Base-by-base conservation (phyloP, 2,113 vertebrate species). In the Neotragus moschatus region DNA sequence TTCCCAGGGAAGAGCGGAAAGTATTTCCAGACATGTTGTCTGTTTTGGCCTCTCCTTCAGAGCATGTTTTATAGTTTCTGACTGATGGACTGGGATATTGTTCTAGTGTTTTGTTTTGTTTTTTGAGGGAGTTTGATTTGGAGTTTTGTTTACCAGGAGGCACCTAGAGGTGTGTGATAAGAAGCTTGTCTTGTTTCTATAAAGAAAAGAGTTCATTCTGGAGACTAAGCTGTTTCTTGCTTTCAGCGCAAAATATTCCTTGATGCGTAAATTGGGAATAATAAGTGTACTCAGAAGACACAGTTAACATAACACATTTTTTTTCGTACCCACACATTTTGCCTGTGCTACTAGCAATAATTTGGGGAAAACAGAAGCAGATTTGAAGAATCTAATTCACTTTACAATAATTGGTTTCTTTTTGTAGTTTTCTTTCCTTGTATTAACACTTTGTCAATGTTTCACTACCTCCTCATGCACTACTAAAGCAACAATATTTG, bases 391-490 rank as follows among this genome's bases (percentile, higher is more conserved):
- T 89, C 90, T 36, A 94, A 94, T 93, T 96, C 70, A 70, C 30
- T 97, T 80, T 88, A 49, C n/a, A 88, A 23, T 91, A 97, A 97
- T 97, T 97, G 96, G 92, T 85, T 96, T 96, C 66, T 28, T 81
- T 96, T 91, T 88, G 66, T 94, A 70, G 45, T n/a, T 81, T 96
- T 85, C 53, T 84, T 96, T 84, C 25, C 49, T 25, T 51, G 17
- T n/a, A 56, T 90, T 96, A 90, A 58, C 53, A 90, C 90, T 92
- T 92, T 85, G 92, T 92, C 88, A 90, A 0, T 15, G 11, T 95
- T 96, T 96, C 45, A 19, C 36, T 91, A 36, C 36, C 55, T 94
- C 80, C 93, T 82, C 84, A 43, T 85, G 12, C 1, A 56, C 73
- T 96, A 36, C 81, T 61, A 30, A 33, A 87, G 30, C 5, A 94